These are phyloP conservation scores for Tenthredo mesomela DNA, from an alignment of 2,888 invertebrate species.

Conservation along the genomic window DNA sequence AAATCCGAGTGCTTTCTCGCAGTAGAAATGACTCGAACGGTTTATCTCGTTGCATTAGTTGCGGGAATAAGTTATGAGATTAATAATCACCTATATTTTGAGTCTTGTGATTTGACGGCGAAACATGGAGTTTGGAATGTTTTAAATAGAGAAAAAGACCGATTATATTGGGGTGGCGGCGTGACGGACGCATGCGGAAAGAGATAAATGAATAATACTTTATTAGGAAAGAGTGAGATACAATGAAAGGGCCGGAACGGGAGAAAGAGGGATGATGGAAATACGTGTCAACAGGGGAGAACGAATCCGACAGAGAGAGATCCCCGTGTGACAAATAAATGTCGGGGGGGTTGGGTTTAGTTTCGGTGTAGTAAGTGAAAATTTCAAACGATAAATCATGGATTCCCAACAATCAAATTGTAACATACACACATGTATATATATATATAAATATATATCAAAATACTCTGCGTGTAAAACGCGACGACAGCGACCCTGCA, in stretches of 20 bases:
- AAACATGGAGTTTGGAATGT: background rate
- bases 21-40: background rate
- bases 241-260: background rate
- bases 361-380: conserved; percentile 19
- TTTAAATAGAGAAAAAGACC: background rate
- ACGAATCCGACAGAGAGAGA: conserved; percentile 19
- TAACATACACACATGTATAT: background rate
- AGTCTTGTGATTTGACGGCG: background rate
- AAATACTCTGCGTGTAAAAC: background rate
- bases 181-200: background rate
- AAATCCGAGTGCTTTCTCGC: background rate
- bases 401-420: background rate
- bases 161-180: background rate
- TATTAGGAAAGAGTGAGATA: conserved; percentile 18
- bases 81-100: background rate
- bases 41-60: background rate
- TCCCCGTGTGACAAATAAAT: conserved; percentile 35
- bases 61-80: background rate
- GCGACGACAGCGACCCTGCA: background rate
- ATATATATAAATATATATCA: background rate
- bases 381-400: conserved; percentile 39
- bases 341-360: background rate
- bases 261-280: conserved; percentile 10
- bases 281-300: conserved; percentile 31
- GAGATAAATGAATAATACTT: conserved; percentile 44